These are phyloP conservation scores for Rhynchopsitta pachyrhyncha DNA, from an alignment of 2,113 vertebrate genomes.

Conservation along the genomic window DNA sequence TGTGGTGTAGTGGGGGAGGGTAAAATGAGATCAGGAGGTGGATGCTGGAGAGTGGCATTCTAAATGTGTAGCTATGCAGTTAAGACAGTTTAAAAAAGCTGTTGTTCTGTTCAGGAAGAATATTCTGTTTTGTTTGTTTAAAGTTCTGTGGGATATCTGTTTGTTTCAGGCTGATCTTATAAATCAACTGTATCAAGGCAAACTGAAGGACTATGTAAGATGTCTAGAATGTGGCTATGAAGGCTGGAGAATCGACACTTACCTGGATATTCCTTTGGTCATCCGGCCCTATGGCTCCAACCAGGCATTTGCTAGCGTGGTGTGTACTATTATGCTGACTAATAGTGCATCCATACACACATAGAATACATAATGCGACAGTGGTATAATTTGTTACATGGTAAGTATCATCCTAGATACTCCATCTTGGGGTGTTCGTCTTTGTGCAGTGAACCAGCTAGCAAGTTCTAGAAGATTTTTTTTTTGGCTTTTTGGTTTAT, in stretches of 20 bases:
- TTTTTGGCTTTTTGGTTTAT: slow-evolving; percentile 47
- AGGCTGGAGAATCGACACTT: slow-evolving; percentile 97
- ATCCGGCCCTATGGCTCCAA: slow-evolving; percentile 96
- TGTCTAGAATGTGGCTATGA: slow-evolving; percentile 98
- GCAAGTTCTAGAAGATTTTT: slow-evolving; percentile 76
- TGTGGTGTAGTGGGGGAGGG: background rate
- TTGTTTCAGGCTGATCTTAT: slow-evolving; percentile 93
- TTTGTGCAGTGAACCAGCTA: slow-evolving; percentile 76
- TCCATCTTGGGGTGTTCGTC: slow-evolving; percentile 80
- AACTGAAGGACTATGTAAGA: slow-evolving; percentile 97
- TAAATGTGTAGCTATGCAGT: background rate
- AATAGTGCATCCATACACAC: slow-evolving; percentile 75
- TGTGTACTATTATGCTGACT: slow-evolving; percentile 82
- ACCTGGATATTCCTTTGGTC: slow-evolving; percentile 97
- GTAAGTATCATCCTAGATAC: slow-evolving; percentile 81
- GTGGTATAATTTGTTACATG: slow-evolving; percentile 71
- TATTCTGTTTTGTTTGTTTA: rapidly evolving
- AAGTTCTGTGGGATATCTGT: background rate
- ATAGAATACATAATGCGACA: slow-evolving; percentile 75
- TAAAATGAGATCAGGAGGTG: background rate
- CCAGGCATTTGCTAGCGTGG: slow-evolving; percentile 97
- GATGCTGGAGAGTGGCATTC: background rate
- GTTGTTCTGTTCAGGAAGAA: background rate
- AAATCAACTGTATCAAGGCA: slow-evolving; percentile 98
- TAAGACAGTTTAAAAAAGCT: background rate